phyloP scores from a whole-genome alignment of 2,113 vertebrate species.

The Oreochromis tanganicae region DNA sequence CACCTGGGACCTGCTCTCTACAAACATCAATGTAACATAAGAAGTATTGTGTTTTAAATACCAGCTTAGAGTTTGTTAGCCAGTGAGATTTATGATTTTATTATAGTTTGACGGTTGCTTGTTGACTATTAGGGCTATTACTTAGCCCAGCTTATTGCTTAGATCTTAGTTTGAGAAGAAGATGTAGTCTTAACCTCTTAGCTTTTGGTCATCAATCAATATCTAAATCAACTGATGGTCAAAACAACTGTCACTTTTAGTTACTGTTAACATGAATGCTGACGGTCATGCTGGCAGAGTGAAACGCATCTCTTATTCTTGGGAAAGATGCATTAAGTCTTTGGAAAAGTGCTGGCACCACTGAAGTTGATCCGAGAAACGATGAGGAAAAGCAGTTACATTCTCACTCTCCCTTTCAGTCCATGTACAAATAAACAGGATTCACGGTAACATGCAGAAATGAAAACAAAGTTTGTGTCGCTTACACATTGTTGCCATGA shows the following conservation, averaged over 20 bases:
- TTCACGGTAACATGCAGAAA: background rate
- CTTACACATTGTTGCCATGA: background rate
- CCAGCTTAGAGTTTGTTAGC: background rate
- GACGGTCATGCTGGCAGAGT: background rate
- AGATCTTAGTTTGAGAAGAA: background rate
- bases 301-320: fast-evolving
- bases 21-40: background rate
- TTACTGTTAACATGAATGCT: background rate
- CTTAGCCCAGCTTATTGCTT: background rate
- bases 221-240: background rate
- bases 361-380: fast-evolving
- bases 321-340: background rate
- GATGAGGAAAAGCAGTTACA: too few relatives aligned
- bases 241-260: background rate
- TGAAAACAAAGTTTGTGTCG: background rate
- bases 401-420: background rate
- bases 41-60: background rate
- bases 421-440: background rate
- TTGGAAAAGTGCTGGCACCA: background rate
- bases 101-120: background rate
- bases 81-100: background rate
- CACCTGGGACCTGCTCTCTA: background rate
- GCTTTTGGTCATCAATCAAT: background rate
- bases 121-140: background rate
- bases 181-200: background rate